Conservation (phyloP, 2,888 invertebrate species). For the Cerastoderma edule region DNA sequence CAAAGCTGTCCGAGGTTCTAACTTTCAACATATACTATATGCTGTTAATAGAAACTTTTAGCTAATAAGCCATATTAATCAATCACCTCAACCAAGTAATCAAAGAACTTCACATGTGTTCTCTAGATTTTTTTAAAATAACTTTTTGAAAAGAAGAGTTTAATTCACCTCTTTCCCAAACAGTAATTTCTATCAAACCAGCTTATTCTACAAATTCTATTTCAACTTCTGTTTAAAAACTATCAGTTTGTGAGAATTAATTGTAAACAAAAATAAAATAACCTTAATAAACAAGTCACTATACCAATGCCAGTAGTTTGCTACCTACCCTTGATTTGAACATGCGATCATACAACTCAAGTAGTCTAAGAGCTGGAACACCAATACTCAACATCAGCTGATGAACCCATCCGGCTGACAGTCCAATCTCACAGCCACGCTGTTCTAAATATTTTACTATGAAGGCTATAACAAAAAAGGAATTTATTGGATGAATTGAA, state of each 20-base stretch:
- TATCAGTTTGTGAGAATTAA: not conserved
- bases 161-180: not conserved
- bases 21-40: too few species aligned
- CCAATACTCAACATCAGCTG: slow-evolving; percentile 90
- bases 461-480: slow-evolving; percentile 77
- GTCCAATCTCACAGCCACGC: slow-evolving; percentile 78
- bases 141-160: not conserved
- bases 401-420: slow-evolving; percentile 88
- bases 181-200: not conserved
- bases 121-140: too few species aligned
- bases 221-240: not conserved
- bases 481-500: not conserved
- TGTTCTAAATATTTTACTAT: slow-evolving; percentile 83
- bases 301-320: not conserved
- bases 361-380: slow-evolving; percentile 90
- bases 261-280: not conserved
- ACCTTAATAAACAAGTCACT: not conserved
- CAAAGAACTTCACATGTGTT: too few species aligned
- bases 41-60: too few species aligned
- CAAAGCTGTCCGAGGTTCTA: too few species aligned
- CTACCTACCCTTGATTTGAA: slow-evolving; percentile 82
- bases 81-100: too few species aligned
- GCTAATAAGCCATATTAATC: too few species aligned
- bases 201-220: not conserved
- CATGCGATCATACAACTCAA: slow-evolving; percentile 91